Evolutionary conservation across 2,113 vertebrate genomes (phyloP), one percentile per base, ranked within the genome.

Genomic region (Hucho hucho): DNA sequence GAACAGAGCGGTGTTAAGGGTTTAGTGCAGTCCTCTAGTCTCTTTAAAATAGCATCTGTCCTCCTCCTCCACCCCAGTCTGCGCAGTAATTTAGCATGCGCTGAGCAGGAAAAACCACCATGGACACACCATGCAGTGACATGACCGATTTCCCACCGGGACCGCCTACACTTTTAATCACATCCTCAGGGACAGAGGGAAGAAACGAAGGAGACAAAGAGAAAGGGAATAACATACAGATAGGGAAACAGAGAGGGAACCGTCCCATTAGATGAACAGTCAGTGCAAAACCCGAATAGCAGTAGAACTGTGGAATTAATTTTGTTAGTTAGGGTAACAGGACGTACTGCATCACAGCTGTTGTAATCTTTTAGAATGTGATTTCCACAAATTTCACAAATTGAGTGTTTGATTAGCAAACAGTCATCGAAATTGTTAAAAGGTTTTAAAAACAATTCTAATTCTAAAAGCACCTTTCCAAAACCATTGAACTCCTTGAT

Each of bases 161-260:
- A 80, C 76, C 5, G 43, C 72, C 78, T 69, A 61, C 74, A 81
- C 72, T 69, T 85, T 76, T 92, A 91, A 89, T 90, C 88, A 89
- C 82, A 75, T 89, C 87, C 86, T 87, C 69, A 37, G 88, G 84
- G 91, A 92, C 78, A 59, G 47, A 0, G 47, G 69, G 58, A 78
- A 76, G 12, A 13, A 28, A 29, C 25, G 7, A 66, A 18, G 14
- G 22, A 64, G 24, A 64, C 9, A 25, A 6, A 66, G 25, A 66
- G 64, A 64, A 63, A 81, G 22, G 69, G 65, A 87, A 86, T 77
- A 80, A 86, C 69, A 78, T 84, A 87, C 78, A 84, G 72, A 75
- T 79, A 49, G 32, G 53, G 72, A 47, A 79, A 59, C 77, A 72
- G 70, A 70, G 64, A 72, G 73, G 68, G 71, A 82, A 26, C 3